phyloP scores from a whole-genome alignment of 2,797 vertebrate species.

The Sebastes kiyomatsui region DNA sequence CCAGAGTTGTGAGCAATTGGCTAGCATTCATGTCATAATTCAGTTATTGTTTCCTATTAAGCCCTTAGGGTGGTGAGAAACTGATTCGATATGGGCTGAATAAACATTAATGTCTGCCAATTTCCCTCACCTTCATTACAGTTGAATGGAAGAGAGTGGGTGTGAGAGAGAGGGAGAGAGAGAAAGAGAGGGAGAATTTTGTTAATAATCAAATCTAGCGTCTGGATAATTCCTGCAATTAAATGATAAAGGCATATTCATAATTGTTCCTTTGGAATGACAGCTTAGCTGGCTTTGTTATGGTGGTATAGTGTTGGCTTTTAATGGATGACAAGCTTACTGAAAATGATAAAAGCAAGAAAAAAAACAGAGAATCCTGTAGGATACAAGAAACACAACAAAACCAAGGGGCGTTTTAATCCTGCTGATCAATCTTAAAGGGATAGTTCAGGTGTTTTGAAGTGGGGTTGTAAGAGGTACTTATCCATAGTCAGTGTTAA shows the following conservation, averaged over 20 bases:
- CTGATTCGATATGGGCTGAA: conserved; percentile 66
- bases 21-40: conserved; percentile 63
- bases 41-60: conserved; percentile 75
- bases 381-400: not conserved
- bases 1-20: conserved; percentile 47
- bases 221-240: conserved; percentile 71
- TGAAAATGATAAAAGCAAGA: conserved; percentile 25
- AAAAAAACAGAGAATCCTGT: not conserved
- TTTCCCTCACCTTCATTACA: conserved; percentile 66
- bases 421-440: not conserved
- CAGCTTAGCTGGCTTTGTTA: conserved; percentile 51
- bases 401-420: not conserved
- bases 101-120: conserved; percentile 60
- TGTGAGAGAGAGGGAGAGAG: not conserved
- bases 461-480: not conserved
- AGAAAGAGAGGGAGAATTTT: conserved; percentile 8
- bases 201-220: conserved; percentile 69
- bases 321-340: conserved; percentile 54
- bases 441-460: not conserved
- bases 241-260: conserved; percentile 68
- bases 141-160: conserved; percentile 41
- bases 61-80: conserved; percentile 61
- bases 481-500: not conserved
- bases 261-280: conserved; percentile 53
- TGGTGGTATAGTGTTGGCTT: conserved; percentile 17